Conservation (phyloP, 2,113 vertebrate species). For the Amphiprion ocellaris region DNA sequence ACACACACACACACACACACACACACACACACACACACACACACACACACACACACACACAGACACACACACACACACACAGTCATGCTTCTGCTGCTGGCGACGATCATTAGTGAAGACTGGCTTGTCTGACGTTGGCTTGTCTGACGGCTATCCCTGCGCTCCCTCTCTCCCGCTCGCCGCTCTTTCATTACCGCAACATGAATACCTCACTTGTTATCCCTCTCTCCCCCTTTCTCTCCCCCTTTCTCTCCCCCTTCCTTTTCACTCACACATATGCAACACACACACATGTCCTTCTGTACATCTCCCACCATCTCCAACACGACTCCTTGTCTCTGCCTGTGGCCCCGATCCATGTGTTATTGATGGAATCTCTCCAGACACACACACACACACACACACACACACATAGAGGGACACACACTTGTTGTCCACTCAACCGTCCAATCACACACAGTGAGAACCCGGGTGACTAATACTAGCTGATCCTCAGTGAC, state of each 20-base stretch:
- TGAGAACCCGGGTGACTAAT: conserved; percentile 72
- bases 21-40: conserved; percentile 26
- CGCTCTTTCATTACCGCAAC: conserved; percentile 57
- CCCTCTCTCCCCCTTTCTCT: neutral
- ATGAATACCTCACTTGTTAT: conserved; percentile 65
- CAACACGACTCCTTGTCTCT: conserved; percentile 65
- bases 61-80: conserved; percentile 21
- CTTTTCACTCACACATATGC: conserved; percentile 20
- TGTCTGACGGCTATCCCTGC: conserved; percentile 31
- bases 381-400: conserved; percentile 39
- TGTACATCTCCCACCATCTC: conserved; percentile 45
- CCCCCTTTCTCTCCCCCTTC: neutral
- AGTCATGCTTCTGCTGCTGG: conserved; percentile 8
- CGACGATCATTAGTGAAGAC: conserved; percentile 63
- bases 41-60: conserved; percentile 27
- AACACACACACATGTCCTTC: conserved; percentile 16
- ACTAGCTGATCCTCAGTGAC: conserved; percentile 79
- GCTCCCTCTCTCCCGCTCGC: conserved; percentile 17
- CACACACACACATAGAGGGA: conserved; percentile 1
- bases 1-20: conserved; percentile 26
- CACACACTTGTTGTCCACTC: conserved; percentile 31
- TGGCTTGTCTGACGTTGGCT: conserved; percentile 21
- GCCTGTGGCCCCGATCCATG: conserved; percentile 69
- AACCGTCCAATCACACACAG: conserved; percentile 58
- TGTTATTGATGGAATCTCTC: conserved; percentile 75